phyloP scores from a whole-genome alignment of 2,113 vertebrate genomes.

The Lampris megalopsis region DNA sequence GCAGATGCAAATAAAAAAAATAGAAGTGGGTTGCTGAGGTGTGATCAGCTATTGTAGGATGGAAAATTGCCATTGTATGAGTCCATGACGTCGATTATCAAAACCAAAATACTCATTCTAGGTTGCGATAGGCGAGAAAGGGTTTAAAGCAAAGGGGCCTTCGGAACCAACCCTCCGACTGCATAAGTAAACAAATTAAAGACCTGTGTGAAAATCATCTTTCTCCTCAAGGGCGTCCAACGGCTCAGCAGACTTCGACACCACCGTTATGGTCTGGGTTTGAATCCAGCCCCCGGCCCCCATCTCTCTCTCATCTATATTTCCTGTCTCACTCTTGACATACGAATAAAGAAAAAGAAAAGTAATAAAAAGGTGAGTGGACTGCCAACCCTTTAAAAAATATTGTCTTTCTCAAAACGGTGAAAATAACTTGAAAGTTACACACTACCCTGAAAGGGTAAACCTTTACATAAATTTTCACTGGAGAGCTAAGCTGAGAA shows the following conservation, averaged over 20 bases:
- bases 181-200: conserved; percentile 1
- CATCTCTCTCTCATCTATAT: no score
- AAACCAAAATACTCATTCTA: background rate
- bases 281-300: no score
- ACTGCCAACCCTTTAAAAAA: background rate
- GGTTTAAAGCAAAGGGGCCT: background rate
- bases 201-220: no score
- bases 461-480: conserved; percentile 31
- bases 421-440: background rate
- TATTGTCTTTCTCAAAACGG: background rate
- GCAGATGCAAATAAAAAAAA: background rate
- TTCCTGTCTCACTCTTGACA: no score
- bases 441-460: background rate
- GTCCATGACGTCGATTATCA: conserved; percentile 29
- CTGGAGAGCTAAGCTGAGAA: conserved; percentile 21
- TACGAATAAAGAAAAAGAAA: no score
- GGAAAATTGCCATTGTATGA: background rate
- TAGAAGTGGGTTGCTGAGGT: background rate
- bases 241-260: no score
- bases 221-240: no score
- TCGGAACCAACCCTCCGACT: background rate
- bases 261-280: no score
- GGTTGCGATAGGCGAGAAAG: no score
- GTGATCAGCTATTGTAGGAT: background rate
- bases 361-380: no score